Evolutionary conservation across 2,888 invertebrate species (phyloP).

Genomic region (Drosophila niveifrons): DNA sequence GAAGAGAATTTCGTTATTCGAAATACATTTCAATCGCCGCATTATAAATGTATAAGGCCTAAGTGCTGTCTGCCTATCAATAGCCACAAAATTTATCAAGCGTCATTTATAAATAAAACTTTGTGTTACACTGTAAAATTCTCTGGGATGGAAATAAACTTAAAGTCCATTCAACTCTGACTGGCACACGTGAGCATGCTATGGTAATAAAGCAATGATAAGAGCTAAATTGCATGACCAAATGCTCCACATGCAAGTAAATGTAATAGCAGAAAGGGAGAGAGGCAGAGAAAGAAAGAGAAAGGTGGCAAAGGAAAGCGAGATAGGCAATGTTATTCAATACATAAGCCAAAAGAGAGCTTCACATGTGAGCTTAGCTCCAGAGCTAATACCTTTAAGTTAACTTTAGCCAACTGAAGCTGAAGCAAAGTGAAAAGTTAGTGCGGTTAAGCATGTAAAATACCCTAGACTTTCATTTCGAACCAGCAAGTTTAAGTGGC

Average conservation of each 20-base stretch:
- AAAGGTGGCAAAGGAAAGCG: not conserved
- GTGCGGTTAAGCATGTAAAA: constrained; percentile 2
- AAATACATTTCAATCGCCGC: constrained; percentile 47
- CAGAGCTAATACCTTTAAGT: not conserved
- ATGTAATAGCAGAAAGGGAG: not conserved
- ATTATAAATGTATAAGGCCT: constrained; percentile 72
- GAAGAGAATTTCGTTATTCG: constrained; percentile 15
- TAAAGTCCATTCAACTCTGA: constrained; percentile 35
- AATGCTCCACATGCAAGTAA: constrained; percentile 25
- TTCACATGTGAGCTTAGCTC: constrained; percentile 23
- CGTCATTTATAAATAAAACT: constrained; percentile 40
- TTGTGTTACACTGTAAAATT: constrained; percentile 2
- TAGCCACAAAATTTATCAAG: constrained; percentile 39
- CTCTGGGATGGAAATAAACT: constrained; percentile 1
- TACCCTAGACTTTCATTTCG: not conserved
- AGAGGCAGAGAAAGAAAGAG: not conserved
- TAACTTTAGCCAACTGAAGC: constrained; percentile 1
- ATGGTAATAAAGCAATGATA: constrained; percentile 57
- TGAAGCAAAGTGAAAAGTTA: not conserved
- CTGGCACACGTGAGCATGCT: constrained; percentile 24
- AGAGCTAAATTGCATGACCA: constrained; percentile 50
- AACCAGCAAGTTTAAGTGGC: too few species aligned
- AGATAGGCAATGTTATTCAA: constrained; percentile 6
- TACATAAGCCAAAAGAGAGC: constrained; percentile 4
- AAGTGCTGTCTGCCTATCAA: constrained; percentile 62